Evolutionary conservation across 2,797 vertebrate species (phyloP).

Genomic region (Sciurus carolinensis): DNA sequence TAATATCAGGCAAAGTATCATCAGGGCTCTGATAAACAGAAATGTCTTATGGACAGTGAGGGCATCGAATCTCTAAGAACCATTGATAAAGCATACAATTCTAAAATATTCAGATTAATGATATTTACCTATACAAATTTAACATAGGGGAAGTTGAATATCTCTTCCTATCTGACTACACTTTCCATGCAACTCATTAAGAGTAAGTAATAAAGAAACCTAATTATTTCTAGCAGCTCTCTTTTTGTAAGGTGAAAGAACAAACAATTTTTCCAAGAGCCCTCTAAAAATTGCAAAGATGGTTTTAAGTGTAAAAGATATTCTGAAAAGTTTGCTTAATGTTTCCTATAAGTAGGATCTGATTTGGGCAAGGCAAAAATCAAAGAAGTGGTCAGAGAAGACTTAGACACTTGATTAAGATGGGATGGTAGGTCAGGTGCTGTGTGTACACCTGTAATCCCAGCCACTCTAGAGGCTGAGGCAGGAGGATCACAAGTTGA

Average conservation of each 20-base stretch:
- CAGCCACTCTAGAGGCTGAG: too few species aligned
- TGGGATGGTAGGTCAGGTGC: not conserved
- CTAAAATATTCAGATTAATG: constrained; percentile 38
- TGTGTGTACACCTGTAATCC: too few species aligned
- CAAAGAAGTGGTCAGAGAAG: constrained; percentile 10
- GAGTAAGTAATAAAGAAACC: constrained; percentile 45
- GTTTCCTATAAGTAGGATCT: constrained; percentile 36
- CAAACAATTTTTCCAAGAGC: constrained; percentile 27
- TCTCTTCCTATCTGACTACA: constrained; percentile 26
- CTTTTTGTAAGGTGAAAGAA: not conserved
- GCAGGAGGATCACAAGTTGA: too few species aligned
- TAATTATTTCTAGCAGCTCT: not conserved
- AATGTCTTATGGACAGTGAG: not conserved
- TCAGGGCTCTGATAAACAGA: not conserved
- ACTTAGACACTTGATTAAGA: constrained; percentile 36
- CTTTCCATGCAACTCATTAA: not conserved
- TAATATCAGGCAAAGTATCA: not conserved
- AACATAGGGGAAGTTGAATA: not conserved
- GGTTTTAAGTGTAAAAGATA: constrained; percentile 26
- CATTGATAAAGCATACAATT: not conserved
- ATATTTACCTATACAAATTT: constrained; percentile 37
- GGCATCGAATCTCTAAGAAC: not conserved
- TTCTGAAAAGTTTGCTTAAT: constrained; percentile 43
- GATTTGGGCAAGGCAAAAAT: constrained; percentile 3
- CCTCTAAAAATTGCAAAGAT: constrained; percentile 28